Percentiles rank a stretch among this genome's conserved stretches.
Evolutionary conservation across 2,797 vertebrate genomes (phyloP).

Genomic region (Columba guinea): DNA sequence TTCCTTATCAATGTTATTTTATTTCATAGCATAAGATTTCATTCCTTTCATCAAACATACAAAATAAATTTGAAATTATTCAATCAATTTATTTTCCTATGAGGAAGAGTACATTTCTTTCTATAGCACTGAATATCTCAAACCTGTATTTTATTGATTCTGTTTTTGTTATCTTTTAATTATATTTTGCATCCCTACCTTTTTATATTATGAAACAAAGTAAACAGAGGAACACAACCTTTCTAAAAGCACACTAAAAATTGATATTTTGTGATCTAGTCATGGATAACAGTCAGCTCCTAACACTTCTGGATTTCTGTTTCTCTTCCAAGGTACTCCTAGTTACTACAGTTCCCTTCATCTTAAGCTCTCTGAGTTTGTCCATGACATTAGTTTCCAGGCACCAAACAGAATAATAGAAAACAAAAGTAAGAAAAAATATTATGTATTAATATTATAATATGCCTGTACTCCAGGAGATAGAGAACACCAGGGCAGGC

Average conservation of each 20-base stretch:
- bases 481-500: neutral
- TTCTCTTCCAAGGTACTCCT: neutral
- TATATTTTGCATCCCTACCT: neutral
- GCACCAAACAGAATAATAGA: neutral
- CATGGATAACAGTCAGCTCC: neutral
- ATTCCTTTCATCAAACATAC: neutral
- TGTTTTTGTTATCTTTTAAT: neutral
- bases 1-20: neutral
- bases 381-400: neutral
- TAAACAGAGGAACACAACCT: neutral
- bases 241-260: neutral
- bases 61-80: neutral
- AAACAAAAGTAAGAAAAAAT: neutral
- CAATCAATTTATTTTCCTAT: neutral
- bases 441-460: neutral
- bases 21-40: neutral
- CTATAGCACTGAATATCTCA: neutral
- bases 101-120: neutral
- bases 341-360: neutral
- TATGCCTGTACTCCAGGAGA: neutral
- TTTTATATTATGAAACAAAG: neutral
- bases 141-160: neutral
- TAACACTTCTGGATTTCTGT: neutral
- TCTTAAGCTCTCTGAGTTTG: neutral
- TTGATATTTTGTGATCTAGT: neutral